Evolutionary conservation across 2,797 vertebrate genomes (phyloP).

Genomic region (Artibeus jamaicensis): DNA sequence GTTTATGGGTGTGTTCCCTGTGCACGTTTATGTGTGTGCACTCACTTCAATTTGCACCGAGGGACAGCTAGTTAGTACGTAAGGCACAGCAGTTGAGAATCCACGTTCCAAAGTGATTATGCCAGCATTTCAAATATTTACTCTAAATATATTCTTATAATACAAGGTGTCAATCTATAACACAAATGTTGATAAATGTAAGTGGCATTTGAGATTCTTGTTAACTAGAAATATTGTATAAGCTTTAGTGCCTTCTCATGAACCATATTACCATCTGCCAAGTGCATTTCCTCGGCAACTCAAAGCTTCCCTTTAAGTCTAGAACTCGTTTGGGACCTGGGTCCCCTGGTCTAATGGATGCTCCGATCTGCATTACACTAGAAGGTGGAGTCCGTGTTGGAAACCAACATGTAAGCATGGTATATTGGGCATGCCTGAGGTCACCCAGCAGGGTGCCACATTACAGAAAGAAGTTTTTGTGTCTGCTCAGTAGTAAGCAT

Average conservation of each 20-base stretch:
- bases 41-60: conserved; percentile 2
- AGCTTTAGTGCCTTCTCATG: background rate
- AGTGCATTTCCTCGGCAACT: background rate
- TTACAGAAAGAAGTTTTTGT: background rate
- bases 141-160: background rate
- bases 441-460: background rate
- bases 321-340: background rate
- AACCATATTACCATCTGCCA: background rate
- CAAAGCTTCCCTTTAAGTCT: background rate
- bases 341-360: background rate
- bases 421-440: background rate
- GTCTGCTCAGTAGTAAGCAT: background rate
- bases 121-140: background rate
- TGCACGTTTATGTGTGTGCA: background rate
- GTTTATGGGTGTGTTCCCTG: background rate
- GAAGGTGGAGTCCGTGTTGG: background rate
- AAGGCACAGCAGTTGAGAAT: background rate
- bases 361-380: background rate
- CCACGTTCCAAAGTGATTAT: background rate
- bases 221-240: background rate
- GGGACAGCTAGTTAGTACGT: background rate
- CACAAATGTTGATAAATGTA: background rate
- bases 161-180: background rate
- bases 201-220: background rate
- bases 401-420: background rate